phyloP scores from a whole-genome alignment of 1,140 invertebrate species.

The Ceratina japonica region DNA sequence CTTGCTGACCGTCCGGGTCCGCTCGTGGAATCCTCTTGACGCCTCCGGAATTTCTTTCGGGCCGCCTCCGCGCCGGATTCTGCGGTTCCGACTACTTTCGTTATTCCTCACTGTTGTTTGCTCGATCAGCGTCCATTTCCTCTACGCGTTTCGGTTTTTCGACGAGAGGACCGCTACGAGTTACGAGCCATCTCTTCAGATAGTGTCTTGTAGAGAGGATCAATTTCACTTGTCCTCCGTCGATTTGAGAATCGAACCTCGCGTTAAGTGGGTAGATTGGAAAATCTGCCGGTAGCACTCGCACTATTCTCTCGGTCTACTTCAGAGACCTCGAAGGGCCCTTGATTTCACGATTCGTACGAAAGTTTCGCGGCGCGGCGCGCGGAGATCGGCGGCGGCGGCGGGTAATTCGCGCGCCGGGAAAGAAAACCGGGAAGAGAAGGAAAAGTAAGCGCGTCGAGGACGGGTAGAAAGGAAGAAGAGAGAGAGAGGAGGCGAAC shows the following conservation, averaged over 20 bases:
- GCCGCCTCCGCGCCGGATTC: constrained; percentile 18
- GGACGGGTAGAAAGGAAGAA: constrained; percentile 6
- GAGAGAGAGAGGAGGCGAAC: no score
- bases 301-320: constrained; percentile 25
- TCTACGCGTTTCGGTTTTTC: no score
- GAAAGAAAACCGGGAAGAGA: constrained; percentile 13
- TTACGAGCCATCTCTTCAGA: no score
- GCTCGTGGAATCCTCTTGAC: constrained; percentile 24
- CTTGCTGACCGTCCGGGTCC: constrained; percentile 1
- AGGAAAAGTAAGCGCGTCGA: constrained; percentile 23
- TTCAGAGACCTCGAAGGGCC: constrained; percentile 61
- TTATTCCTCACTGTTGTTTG: constrained; percentile 10
- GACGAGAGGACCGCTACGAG: no score
- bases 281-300: neutral
- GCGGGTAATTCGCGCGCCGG: neutral
- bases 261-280: neutral
- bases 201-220: no score
- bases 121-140: neutral
- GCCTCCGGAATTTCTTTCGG: constrained; percentile 12
- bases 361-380: constrained; percentile 62
- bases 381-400: constrained; percentile 33
- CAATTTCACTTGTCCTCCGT: no score
- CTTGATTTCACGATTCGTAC: constrained; percentile 74
- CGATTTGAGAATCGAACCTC: neutral
- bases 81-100: constrained; percentile 25